Evolutionary conservation across 2,113 vertebrate species (phyloP).

Genomic region (Rhea pennata): DNA sequence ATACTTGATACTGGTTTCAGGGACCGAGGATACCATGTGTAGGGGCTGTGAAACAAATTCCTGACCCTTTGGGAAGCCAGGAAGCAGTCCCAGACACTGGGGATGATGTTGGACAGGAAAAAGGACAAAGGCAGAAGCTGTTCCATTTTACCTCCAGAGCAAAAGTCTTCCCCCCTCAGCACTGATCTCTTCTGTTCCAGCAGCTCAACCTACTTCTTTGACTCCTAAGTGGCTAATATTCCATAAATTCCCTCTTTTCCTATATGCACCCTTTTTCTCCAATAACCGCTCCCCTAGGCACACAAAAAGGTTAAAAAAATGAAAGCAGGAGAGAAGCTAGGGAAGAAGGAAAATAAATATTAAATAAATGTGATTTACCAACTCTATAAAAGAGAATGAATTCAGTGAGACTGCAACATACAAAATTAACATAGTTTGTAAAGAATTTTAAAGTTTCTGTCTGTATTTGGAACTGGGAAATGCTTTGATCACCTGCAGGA

Average conservation of each 20-base stretch:
- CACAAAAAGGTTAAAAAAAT: neutral
- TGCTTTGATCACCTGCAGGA: neutral
- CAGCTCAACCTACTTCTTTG: too few species aligned
- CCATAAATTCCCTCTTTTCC: neutral
- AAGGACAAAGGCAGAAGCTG: too few species aligned
- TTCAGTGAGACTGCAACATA: neutral
- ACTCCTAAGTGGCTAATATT: too few species aligned
- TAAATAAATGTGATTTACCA: neutral
- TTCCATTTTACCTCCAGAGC: too few species aligned
- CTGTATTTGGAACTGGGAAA: neutral
- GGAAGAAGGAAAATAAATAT: neutral
- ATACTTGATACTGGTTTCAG: too few species aligned
- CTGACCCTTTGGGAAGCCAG: too few species aligned
- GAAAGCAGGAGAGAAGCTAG: neutral
- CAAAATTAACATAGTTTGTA: neutral
- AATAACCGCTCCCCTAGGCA: neutral
- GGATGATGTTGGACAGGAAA: too few species aligned
- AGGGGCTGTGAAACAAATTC: too few species aligned
- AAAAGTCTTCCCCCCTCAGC: too few species aligned
- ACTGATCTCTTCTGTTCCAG: too few species aligned
- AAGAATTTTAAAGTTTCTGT: neutral
- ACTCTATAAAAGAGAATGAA: neutral
- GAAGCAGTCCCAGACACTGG: too few species aligned
- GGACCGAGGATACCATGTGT: too few species aligned
- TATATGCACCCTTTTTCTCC: neutral